Evolutionary conservation across 2,888 invertebrate genomes (phyloP).

Genomic region (Ceratothoa steindachneri): DNA sequence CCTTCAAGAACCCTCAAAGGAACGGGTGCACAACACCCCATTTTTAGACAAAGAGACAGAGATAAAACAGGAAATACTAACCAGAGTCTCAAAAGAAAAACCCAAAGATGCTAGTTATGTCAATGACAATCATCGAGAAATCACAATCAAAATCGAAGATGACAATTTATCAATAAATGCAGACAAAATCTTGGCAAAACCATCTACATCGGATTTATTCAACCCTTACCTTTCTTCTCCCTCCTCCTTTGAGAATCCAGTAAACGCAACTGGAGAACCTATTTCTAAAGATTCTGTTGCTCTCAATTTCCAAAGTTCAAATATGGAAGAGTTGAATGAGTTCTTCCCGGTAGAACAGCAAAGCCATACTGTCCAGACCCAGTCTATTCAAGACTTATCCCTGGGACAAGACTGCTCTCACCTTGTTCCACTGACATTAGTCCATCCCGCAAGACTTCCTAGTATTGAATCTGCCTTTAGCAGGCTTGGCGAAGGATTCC

Average conservation of each 20-base stretch:
- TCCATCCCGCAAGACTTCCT: slow-evolving; percentile 28
- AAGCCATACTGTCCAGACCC: neutral
- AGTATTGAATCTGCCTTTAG: slow-evolving; percentile 45
- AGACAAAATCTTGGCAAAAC: no score
- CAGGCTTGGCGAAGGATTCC: slow-evolving; percentile 34
- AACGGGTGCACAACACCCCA: no score
- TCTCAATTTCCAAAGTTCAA: neutral
- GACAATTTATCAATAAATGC: no score
- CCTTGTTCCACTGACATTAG: neutral
- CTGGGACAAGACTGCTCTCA: neutral
- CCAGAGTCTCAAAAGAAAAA: no score
- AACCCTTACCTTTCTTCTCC: neutral
- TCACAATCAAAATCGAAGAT: no score
- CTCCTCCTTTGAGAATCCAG: neutral
- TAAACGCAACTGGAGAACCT: neutral
- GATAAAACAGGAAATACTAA: no score
- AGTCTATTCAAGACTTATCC: neutral
- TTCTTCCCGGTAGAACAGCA: neutral
- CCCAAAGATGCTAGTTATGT: no score
- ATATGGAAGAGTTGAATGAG: neutral
- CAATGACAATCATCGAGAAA: no score
- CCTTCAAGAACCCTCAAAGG: no score
- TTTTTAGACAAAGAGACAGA: no score
- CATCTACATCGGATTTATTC: neutral
- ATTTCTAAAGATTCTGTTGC: neutral